phyloP scores from a whole-genome alignment of 2,113 vertebrate species.

The Tragulus kanchil region DNA sequence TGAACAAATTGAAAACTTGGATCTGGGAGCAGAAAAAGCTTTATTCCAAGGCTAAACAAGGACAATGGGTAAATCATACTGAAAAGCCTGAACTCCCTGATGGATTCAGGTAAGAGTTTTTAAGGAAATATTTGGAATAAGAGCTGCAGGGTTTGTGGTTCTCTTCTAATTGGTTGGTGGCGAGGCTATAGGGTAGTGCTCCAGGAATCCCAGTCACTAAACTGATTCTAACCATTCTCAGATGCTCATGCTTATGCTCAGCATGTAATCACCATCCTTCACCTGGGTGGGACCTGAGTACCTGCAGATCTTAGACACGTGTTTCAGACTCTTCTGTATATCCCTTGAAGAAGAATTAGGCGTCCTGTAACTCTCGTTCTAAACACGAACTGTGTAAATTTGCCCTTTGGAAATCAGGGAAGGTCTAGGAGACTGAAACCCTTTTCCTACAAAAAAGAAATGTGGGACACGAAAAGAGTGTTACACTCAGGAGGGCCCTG shows the following conservation, averaged over 20 bases:
- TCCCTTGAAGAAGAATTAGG: neutral
- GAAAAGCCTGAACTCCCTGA: neutral
- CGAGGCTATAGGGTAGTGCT: neutral
- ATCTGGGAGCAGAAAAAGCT: neutral
- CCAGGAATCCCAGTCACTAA: neutral
- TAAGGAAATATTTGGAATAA: neutral
- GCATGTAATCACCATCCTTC: neutral
- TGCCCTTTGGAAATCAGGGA: neutral
- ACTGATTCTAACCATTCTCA: neutral
- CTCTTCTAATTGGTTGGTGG: neutral
- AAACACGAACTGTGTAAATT: neutral
- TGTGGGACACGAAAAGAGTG: neutral
- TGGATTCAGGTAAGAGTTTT: neutral
- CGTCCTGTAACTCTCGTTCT: neutral
- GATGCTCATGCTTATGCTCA: neutral
- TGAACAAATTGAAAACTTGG: neutral
- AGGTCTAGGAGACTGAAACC: neutral
- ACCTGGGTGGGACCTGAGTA: neutral
- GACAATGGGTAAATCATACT: neutral
- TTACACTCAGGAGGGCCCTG: neutral
- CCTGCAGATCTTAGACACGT: too few relatives aligned
- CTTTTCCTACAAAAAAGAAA: neutral
- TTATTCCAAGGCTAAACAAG: neutral
- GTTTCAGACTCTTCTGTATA: neutral
- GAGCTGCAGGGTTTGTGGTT: neutral